Evolutionary conservation across 35 echinoderm and acorn worm species (phyloP).

Genomic region (Apostichopus japonicus): DNA sequence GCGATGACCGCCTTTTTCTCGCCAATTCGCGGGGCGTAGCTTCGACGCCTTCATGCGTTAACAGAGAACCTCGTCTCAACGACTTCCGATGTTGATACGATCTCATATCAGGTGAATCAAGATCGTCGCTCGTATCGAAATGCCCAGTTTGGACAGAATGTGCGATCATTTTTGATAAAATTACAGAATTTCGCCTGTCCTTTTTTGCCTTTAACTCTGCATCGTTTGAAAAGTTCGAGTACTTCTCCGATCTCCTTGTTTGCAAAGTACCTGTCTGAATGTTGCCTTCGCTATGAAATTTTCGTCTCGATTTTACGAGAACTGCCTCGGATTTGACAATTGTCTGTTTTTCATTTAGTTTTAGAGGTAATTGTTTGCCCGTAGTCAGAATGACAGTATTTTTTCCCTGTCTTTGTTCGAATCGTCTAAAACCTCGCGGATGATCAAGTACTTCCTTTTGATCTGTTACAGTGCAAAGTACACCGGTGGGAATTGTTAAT

Average conservation of each 20-base stretch:
- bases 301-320: neutral
- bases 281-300: neutral
- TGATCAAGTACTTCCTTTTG: neutral
- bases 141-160: neutral
- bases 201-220: neutral
- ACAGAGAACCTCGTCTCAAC: slow-evolving; percentile 22
- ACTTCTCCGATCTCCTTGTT: neutral
- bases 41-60: neutral
- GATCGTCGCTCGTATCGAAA: neutral
- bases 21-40: neutral
- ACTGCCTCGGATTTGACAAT: neutral
- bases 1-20: neutral
- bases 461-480: neutral
- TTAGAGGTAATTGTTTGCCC: neutral
- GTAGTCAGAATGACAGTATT: neutral
- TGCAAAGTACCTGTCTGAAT: neutral
- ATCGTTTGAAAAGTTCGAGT: neutral
- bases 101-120: neutral
- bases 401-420: neutral
- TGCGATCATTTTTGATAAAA: neutral
- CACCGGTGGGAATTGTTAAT: neutral
- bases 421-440: neutral
- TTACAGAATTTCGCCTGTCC: neutral
- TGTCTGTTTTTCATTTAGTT: neutral
- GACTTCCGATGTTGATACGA: slow-evolving; percentile 22